These are phyloP conservation scores for Eutrigla gurnardus DNA, from an alignment of 2,797 vertebrate species.

Conservation along the genomic window DNA sequence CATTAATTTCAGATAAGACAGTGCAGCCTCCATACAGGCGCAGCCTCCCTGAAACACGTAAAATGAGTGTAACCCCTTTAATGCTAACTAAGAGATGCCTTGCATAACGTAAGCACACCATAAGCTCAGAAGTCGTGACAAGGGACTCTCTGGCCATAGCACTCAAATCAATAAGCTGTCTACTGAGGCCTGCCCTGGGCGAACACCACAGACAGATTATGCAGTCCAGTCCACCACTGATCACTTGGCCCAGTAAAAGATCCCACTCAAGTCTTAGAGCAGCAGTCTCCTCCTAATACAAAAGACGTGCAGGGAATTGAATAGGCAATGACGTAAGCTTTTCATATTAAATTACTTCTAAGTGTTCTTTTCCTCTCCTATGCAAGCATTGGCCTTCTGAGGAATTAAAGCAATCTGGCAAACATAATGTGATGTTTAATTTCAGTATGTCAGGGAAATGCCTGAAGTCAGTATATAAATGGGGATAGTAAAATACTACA, in stretches of 20 bases:
- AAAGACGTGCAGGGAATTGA: slow-evolving; percentile 75
- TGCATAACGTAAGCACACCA: slow-evolving; percentile 63
- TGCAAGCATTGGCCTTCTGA: slow-evolving; percentile 54
- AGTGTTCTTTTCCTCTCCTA: slow-evolving; percentile 63
- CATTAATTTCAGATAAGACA: slow-evolving; percentile 1
- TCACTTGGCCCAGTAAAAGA: slow-evolving; percentile 81
- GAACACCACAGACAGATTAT: slow-evolving; percentile 81
- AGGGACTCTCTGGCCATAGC: slow-evolving; percentile 76
- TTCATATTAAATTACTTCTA: slow-evolving; percentile 78
- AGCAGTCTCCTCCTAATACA: slow-evolving; percentile 67
- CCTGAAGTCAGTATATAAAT: slow-evolving; percentile 47
- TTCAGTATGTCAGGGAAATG: slow-evolving; percentile 56
- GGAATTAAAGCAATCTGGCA: slow-evolving; percentile 58
- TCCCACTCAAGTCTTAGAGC: slow-evolving; percentile 71
- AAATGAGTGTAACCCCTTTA: slow-evolving; percentile 24
- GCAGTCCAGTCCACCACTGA: slow-evolving; percentile 78
- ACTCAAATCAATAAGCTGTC: slow-evolving; percentile 81
- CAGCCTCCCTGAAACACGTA: slow-evolving; percentile 18
- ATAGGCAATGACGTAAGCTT: slow-evolving; percentile 73
- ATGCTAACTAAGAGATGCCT: slow-evolving; percentile 45
- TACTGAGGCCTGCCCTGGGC: slow-evolving; percentile 58
- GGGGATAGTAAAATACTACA: slow-evolving; percentile 41
- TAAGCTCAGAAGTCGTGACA: slow-evolving; percentile 74
- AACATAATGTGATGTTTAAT: slow-evolving; percentile 53
- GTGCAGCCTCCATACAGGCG: not conserved